A percentile compares a stretch with the other conserved stretches of the same genome.
Conservation (phyloP, 2,113 vertebrate genomes). For the Bubo scandiacus region DNA sequence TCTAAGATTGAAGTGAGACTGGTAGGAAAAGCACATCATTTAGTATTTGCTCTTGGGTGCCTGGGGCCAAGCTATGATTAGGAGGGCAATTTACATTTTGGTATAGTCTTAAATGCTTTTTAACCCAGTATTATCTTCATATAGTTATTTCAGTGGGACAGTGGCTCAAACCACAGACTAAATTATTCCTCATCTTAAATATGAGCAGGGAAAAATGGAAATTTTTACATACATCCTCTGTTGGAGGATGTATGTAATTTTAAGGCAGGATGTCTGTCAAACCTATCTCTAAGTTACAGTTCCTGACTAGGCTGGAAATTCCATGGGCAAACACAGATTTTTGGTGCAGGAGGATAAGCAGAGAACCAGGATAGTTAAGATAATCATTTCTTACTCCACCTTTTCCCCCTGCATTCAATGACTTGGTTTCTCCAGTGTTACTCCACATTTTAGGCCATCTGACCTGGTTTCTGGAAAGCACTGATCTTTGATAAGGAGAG, state of each 20-base stretch:
- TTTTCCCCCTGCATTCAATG: not conserved
- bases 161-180: not conserved
- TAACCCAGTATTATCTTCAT: not conserved
- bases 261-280: not conserved
- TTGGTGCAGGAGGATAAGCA: not conserved
- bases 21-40: not conserved
- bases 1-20: not conserved
- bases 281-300: not conserved
- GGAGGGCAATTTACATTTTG: not conserved
- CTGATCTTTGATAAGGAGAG: not conserved
- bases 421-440: not conserved
- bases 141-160: not conserved
- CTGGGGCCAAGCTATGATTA: not conserved
- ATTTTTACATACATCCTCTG: not conserved
- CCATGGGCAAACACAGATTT: not conserved
- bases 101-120: not conserved
- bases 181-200: not conserved
- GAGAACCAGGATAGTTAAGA: not conserved
- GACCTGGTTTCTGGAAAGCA: not conserved
- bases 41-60: not conserved
- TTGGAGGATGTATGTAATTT: not conserved
- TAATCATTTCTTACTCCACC: not conserved
- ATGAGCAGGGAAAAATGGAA: not conserved
- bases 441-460: not conserved
- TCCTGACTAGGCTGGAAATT: not conserved